These are phyloP conservation scores for Melanerpes formicivorus DNA, from an alignment of 2,113 vertebrate genomes.

Conservation along the genomic window DNA sequence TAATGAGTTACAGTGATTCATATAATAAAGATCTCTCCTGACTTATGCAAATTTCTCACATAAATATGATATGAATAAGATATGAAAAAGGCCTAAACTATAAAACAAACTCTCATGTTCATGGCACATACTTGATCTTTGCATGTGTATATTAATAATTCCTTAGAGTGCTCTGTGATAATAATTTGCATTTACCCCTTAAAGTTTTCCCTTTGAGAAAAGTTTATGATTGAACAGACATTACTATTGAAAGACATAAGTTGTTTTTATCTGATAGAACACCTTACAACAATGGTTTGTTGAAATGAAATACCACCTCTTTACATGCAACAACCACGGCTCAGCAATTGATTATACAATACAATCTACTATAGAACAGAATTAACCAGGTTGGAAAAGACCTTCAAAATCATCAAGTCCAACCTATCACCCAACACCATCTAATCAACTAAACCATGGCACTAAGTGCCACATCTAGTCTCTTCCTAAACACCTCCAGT, in stretches of 20 bases:
- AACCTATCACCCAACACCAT: no score
- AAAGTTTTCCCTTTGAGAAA: background rate
- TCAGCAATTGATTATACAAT: background rate
- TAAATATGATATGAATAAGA: slow-evolving; percentile 12
- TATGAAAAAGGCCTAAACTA: background rate
- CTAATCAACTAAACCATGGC: no score
- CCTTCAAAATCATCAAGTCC: no score
- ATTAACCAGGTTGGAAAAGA: no score
- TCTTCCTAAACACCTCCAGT: no score
- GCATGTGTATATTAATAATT: background rate
- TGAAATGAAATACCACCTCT: background rate
- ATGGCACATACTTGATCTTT: background rate
- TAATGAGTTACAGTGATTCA: background rate
- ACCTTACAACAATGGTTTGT: background rate
- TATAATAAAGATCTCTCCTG: background rate
- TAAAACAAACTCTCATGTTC: background rate
- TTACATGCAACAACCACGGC: background rate
- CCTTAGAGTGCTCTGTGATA: background rate
- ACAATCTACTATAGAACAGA: background rate
- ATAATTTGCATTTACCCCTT: background rate
- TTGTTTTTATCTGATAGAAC: background rate
- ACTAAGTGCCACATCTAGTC: no score
- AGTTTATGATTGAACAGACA: background rate
- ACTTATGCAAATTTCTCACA: slow-evolving; percentile 38
- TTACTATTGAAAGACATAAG: background rate